phyloP scores from a whole-genome alignment of 2,113 vertebrate genomes.

The Romanogobio albipinnatus region DNA sequence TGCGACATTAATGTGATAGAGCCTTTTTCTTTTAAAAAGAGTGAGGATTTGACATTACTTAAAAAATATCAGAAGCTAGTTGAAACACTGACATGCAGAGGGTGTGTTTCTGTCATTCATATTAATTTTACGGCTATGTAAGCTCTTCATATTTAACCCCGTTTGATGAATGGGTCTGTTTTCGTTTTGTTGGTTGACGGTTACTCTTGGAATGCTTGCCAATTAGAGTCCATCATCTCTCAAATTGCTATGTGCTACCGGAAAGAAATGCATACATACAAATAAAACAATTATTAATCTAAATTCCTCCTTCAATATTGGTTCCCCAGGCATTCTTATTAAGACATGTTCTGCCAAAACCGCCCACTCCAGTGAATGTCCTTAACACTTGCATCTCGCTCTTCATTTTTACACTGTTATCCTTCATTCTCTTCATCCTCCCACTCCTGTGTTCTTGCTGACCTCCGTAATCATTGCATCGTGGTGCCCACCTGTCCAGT shows the following conservation, averaged over 20 bases:
- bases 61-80: not conserved
- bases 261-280: not conserved
- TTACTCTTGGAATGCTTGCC: not conserved
- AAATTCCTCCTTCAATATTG: not conserved
- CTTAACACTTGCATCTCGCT: not conserved
- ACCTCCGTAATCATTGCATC: not conserved
- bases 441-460: constrained; percentile 18
- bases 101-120: not conserved
- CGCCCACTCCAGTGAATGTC: constrained; percentile 27
- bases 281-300: constrained; percentile 13
- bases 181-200: not conserved
- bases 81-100: not conserved
- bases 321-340: constrained; percentile 9
- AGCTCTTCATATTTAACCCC: not conserved
- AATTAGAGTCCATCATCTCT: constrained; percentile 1
- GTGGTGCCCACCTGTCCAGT: constrained; percentile 18
- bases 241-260: not conserved
- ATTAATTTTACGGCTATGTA: not conserved
- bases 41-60: not conserved
- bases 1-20: not conserved
- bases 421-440: constrained; percentile 42
- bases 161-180: not conserved
- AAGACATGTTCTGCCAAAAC: constrained; percentile 3
- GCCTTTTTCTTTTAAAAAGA: not conserved
- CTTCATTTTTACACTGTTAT: constrained; percentile 54